phyloP scores from a whole-genome alignment of 2,113 vertebrate genomes.

The Pristiophorus japonicus region DNA sequence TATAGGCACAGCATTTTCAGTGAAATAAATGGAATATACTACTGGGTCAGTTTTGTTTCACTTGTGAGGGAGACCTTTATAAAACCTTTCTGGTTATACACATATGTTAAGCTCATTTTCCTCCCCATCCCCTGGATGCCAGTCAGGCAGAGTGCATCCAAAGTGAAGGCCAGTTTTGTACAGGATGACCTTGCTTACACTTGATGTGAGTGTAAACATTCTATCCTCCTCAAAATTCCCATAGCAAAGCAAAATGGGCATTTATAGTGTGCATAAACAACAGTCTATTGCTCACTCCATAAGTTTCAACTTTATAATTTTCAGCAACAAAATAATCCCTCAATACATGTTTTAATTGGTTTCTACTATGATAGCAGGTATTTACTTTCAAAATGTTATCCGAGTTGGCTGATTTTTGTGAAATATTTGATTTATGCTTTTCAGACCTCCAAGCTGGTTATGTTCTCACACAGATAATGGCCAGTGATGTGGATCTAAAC shows the following conservation, averaged over 20 bases:
- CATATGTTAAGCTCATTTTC: neutral
- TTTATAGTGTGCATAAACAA: neutral
- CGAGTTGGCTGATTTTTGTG: neutral
- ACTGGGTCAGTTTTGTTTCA: neutral
- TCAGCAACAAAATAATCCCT: neutral
- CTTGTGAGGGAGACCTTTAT: neutral
- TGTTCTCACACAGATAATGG: slow-evolving; percentile 64
- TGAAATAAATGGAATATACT: neutral
- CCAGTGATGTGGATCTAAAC: slow-evolving; percentile 72
- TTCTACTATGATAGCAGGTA: neutral
- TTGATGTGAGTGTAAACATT: neutral
- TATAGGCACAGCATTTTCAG: neutral
- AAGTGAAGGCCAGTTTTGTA: neutral
- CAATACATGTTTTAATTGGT: neutral
- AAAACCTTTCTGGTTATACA: neutral
- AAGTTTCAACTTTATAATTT: neutral
- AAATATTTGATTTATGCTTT: slow-evolving; percentile 40
- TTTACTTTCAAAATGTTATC: neutral
- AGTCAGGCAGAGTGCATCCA: neutral
- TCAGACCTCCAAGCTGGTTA: slow-evolving; percentile 72
- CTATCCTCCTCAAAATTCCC: neutral
- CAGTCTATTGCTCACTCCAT: neutral
- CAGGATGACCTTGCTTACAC: neutral
- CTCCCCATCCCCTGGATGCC: too few relatives aligned
- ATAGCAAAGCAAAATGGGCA: neutral